These are phyloP conservation scores for Ormia ochracea DNA, from an alignment of 2,888 invertebrate species.

Conservation along the genomic window DNA sequence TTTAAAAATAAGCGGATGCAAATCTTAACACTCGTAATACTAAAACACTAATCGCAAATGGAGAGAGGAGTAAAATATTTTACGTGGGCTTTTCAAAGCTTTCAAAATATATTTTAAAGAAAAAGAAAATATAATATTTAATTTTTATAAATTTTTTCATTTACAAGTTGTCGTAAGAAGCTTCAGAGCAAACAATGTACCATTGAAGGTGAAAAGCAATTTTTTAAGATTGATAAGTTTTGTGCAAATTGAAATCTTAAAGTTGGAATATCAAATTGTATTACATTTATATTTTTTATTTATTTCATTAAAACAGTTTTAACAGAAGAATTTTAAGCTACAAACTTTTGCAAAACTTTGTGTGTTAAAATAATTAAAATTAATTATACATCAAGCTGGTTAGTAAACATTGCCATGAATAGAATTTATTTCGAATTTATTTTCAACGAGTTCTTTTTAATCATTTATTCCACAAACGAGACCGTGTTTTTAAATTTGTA, in stretches of 20 bases:
- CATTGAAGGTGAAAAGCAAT: background rate
- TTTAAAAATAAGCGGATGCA: no score
- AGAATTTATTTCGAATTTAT: background rate
- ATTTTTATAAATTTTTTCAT: background rate
- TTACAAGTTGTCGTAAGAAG: background rate
- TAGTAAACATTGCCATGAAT: background rate
- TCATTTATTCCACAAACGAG: conserved; percentile 6
- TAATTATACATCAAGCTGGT: conserved; percentile 13
- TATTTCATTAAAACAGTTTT: background rate
- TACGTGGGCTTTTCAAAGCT: background rate
- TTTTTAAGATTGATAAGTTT: background rate
- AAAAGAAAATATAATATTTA: conserved; percentile 38
- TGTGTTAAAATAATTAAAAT: conserved; percentile 18
- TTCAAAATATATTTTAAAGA: background rate
- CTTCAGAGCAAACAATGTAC: background rate
- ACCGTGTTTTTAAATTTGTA: background rate
- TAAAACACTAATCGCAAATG: background rate
- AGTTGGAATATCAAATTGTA: background rate
- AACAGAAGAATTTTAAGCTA: no score
- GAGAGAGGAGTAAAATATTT: background rate
- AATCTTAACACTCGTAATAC: background rate
- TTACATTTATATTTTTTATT: background rate
- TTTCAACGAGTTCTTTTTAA: background rate
- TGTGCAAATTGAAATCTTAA: conserved; percentile 8
- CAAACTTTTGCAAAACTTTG: background rate